These are phyloP conservation scores for Himantopus leucocephalus DNA, from an alignment of 2,113 vertebrate species.

Conservation along the genomic window DNA sequence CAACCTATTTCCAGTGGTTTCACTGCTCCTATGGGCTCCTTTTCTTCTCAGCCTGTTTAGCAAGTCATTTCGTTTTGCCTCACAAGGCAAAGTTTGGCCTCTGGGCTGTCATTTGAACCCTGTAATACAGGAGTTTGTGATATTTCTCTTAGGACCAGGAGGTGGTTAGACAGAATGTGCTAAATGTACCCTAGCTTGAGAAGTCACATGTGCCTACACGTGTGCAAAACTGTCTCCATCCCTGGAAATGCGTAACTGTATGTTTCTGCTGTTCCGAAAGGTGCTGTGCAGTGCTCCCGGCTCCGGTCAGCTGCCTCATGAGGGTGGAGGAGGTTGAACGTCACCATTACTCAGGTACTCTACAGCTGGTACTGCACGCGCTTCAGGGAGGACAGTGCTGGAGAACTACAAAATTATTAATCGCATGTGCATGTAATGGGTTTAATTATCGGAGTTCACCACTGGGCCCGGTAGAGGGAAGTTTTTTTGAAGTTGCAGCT, in stretches of 20 bases:
- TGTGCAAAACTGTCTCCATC: neutral
- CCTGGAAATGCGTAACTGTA: neutral
- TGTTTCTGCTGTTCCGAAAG: neutral
- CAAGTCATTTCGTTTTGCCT: neutral
- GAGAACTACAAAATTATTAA: neutral
- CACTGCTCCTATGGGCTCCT: neutral
- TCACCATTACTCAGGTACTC: neutral
- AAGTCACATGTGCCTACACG: neutral
- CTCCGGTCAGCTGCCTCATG: neutral
- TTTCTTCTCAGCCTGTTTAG: neutral
- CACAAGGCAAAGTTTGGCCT: neutral
- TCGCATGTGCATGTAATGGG: rapidly evolving
- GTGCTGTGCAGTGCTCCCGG: neutral
- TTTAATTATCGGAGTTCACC: neutral
- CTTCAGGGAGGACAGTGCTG: neutral
- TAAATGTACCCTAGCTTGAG: neutral
- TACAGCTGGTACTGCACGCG: neutral
- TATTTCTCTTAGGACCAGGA: neutral
- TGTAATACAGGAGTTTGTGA: neutral
- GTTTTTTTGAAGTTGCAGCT: neutral
- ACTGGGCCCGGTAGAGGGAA: neutral
- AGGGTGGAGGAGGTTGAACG: neutral
- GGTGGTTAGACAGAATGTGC: neutral
- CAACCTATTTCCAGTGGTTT: neutral
- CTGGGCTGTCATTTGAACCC: neutral